Base-by-base conservation (phyloP, 1,140 invertebrate genomes). In the Drosophila repleta region DNA sequence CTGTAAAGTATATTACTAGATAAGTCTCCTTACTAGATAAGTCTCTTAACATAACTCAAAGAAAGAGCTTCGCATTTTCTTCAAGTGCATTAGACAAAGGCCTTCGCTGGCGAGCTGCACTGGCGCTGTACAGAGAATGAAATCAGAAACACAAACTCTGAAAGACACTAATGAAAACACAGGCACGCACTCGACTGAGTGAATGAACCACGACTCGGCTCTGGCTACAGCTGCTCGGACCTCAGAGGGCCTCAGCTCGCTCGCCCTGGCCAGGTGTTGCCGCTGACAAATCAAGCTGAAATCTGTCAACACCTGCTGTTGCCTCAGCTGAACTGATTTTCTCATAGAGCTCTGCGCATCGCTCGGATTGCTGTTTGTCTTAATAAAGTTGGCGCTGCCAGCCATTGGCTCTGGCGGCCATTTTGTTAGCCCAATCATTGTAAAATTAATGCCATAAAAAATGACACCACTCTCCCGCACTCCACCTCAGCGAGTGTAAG, bases 401-500 rank as follows among this genome's bases (percentile, higher is more conserved):
- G 29, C 24, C 66, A 41, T 37, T 46, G 20, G 41, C 11, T 52
- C 53, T 45, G 49, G 61, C 24, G 37, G 37, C 49, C 49, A 63
- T 43, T 52, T 48, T 53, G 35, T 29, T 29, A 29, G 75, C 72
- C 56, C 77, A 85, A 85, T 85, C 82, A 81, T 81, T 85, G 82
- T 81, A 75, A 82, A 85, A 85, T 85, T 78, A 85, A 85, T 66
- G 79, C 76, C 76, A 68, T 88, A 88, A 79, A 88, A 88, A 83
- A 76, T 88, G 71, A 88, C 72, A n/a, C n/a, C n/a, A n/a, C n/a
- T n/a, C n/a, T n/a, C n/a, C n/a, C n/a, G 78, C 78, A 88, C 81
- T 74, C 32, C 18, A 5, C 8, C 18, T 8, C 17, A 4, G 3
- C 29, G 29, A 29, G 6, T 18, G 15, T 21, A 79, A 79, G 67